Percentiles rank a stretch among this genome's conserved stretches.
phyloP scores from a whole-genome alignment of 2,797 vertebrate genomes.

The Poecilia gillii region DNA sequence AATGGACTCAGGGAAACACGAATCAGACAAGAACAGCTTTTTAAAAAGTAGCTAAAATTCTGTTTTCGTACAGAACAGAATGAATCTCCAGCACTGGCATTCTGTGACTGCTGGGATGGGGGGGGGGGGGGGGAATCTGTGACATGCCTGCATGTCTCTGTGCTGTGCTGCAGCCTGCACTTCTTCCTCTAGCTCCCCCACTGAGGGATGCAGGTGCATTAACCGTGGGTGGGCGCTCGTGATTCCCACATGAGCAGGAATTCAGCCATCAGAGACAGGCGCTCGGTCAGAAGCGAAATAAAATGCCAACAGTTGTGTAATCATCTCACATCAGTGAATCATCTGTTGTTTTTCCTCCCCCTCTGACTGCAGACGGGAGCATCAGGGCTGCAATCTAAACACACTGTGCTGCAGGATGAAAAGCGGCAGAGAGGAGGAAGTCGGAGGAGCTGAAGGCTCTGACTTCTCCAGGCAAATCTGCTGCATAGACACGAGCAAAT shows the following conservation, averaged over 20 bases:
- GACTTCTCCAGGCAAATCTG: neutral
- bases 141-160: neutral
- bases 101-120: conserved; percentile 8
- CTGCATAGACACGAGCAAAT: neutral
- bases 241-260: conserved; percentile 18
- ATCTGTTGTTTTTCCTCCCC: neutral
- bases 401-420: neutral
- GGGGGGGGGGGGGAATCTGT: neutral
- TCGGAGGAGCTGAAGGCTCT: neutral
- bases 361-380: conserved; percentile 13
- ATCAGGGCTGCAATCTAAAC: conserved; percentile 4
- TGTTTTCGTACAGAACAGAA: neutral
- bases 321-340: conserved; percentile 41
- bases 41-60: neutral
- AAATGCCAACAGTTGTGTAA: conserved; percentile 33
- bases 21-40: neutral
- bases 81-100: neutral
- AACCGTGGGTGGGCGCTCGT: neutral
- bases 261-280: conserved; percentile 17
- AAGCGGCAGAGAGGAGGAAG: conserved; percentile 1
- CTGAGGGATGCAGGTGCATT: conserved; percentile 30
- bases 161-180: neutral
- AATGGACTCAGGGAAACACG: neutral
- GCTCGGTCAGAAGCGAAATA: conserved; percentile 22
- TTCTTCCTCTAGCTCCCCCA: conserved; percentile 6